Base-by-base conservation (phyloP, 1,140 invertebrate genomes). In the Papilio xuthus region DNA sequence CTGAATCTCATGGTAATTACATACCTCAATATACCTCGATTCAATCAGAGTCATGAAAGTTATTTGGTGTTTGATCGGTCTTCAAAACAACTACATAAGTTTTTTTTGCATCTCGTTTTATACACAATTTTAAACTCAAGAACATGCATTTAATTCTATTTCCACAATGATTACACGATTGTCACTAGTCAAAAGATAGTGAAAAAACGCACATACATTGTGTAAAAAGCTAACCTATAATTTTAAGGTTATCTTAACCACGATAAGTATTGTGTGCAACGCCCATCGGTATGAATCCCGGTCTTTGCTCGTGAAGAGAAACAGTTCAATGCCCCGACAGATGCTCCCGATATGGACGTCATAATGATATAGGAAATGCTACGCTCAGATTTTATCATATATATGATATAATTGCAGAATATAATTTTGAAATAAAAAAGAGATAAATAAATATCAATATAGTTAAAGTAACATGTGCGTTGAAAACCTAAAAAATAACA, bases 191-290 rank as follows among this genome's bases (percentile, higher is more conserved):
- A 18, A 15, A 7, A 37, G 4, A 1, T 37, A 37, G 32, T 60
- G 12, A 18, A 32, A 28, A 26, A 67, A 15, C 13, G 60, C 23
- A 67, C 26, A 32, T 18, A 32, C 60, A 67, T 67, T 67, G 13
- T 67, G 15, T 20, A 63, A 23, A 67, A 67, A 67, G 4, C 60
- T 67, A 67, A 67, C 60, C 26, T 67, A 67, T 67, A 67, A 4
- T 67, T 67, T 10, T 67, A 67, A 28, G 60, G 60, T 67, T 67
- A 67, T 63, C 60, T 67, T 18, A 67, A 67, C 23, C 13, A 28
- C 60, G 60, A 67, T 67, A 67, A 67, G 26, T 26, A 67, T 67
- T 67, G 60, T 67, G 60, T 67, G 60, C 12, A 63, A 63, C 60
- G 60, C 60, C 60, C 60, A 28, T 67, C 60, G 23, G 12, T 67